phyloP scores from a whole-genome alignment of 2,113 vertebrate genomes.

The Phalacrocorax aristotelis region DNA sequence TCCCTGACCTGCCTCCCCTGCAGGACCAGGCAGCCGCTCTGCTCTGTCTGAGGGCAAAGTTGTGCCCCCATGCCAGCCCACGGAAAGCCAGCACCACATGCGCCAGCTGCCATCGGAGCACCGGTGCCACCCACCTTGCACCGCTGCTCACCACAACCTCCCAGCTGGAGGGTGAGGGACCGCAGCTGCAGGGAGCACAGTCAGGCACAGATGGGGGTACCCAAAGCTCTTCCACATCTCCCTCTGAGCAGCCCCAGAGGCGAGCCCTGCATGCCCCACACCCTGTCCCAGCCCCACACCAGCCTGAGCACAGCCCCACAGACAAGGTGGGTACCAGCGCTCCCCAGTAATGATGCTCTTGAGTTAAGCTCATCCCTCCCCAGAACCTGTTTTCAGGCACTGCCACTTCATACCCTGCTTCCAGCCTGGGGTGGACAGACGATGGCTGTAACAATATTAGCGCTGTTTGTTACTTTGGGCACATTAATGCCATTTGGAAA shows the following conservation, averaged over 20 bases:
- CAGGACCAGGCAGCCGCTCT: not conserved
- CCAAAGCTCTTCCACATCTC: not conserved
- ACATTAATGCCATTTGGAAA: constrained; percentile 17
- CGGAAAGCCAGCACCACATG: not conserved
- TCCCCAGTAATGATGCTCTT: not conserved
- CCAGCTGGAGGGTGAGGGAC: not conserved
- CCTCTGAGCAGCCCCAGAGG: not conserved
- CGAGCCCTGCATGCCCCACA: not conserved
- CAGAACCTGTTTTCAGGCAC: not conserved
- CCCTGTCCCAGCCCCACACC: not conserved
- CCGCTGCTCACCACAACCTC: fast-evolving
- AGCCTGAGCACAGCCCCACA: fast-evolving
- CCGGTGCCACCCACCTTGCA: fast-evolving
- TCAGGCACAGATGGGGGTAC: not conserved
- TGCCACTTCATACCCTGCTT: not conserved
- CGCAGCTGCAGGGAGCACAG: not conserved
- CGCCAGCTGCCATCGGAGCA: not conserved
- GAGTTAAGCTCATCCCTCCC: not conserved
- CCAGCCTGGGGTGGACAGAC: not conserved
- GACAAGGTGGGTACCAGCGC: not conserved
- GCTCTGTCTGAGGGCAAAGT: fast-evolving
- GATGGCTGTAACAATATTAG: not conserved
- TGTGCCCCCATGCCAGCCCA: not conserved
- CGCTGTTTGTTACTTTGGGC: constrained; percentile 7
- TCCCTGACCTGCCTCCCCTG: not conserved